These are phyloP conservation scores for Cyanoliseus patagonus DNA, from an alignment of 2,113 vertebrate genomes.

Conservation along the genomic window DNA sequence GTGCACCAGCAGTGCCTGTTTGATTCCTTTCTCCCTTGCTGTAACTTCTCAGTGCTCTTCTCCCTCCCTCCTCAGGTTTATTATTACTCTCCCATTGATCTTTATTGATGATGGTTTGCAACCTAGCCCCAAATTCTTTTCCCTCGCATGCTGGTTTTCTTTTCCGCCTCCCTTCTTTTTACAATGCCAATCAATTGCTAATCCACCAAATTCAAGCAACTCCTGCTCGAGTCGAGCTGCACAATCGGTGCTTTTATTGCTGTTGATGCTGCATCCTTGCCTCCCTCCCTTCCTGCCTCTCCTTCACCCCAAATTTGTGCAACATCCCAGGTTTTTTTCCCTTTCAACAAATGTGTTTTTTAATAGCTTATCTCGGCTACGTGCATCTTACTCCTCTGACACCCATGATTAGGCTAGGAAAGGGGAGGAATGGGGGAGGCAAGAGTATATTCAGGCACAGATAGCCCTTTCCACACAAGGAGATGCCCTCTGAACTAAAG, in stretches of 20 bases:
- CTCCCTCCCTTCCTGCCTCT: not conserved
- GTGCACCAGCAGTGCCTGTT: constrained; percentile 12
- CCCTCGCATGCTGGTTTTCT: not conserved
- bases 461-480: not conserved
- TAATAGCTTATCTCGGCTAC: not conserved
- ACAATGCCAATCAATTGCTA: not conserved
- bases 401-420: not conserved
- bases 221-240: constrained; percentile 22
- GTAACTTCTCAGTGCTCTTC: constrained; percentile 26
- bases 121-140: not conserved
- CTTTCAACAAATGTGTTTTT: not conserved
- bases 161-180: not conserved
- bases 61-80: not conserved
- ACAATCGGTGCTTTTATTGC: constrained; percentile 60
- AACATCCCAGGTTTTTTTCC: not conserved
- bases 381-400: not conserved
- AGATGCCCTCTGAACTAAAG: not conserved
- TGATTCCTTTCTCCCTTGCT: constrained; percentile 19
- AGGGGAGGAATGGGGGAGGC: not conserved
- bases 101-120: not conserved
- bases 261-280: constrained; percentile 7
- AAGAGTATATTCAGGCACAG: not conserved
- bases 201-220: constrained; percentile 55
- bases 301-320: not conserved
- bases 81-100: not conserved